These are phyloP conservation scores for Rhabdomys pumilio DNA, from an alignment of 2,797 vertebrate species.

Conservation along the genomic window DNA sequence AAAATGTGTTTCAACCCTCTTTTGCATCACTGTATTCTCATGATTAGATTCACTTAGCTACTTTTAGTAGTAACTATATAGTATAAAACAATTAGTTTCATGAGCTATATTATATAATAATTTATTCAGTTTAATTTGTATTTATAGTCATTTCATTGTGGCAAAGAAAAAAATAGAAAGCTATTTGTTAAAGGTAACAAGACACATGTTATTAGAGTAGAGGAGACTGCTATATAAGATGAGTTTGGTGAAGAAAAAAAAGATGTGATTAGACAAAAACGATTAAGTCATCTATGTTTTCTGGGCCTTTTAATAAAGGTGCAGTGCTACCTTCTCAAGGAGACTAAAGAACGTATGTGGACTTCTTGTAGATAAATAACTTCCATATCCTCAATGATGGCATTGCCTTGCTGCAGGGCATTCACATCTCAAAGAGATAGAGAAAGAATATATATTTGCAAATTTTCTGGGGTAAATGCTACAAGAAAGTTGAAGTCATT, in stretches of 20 bases:
- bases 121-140: not conserved
- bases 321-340: accelerated
- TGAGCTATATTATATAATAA: not conserved
- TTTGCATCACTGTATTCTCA: not conserved
- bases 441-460: not conserved
- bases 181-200: not conserved
- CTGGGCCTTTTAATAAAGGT: not conserved
- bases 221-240: not conserved
- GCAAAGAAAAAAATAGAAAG: not conserved
- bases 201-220: not conserved
- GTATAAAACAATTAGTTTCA: not conserved
- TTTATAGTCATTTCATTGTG: not conserved
- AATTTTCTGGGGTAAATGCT: slow-evolving; percentile 4
- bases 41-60: not conserved
- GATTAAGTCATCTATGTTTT: not conserved
- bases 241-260: not conserved
- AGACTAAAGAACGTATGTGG: not conserved
- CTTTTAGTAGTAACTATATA: not conserved
- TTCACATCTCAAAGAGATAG: not conserved
- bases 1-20: not conserved
- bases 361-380: not conserved
- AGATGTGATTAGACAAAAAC: accelerated
- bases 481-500: not conserved
- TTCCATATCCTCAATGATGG: not conserved
- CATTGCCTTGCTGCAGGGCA: not conserved